Percentiles rank a stretch among this genome's conserved stretches.
Conservation (phyloP, 2,797 vertebrate species). For the Phaenicophaeus curvirostris region DNA sequence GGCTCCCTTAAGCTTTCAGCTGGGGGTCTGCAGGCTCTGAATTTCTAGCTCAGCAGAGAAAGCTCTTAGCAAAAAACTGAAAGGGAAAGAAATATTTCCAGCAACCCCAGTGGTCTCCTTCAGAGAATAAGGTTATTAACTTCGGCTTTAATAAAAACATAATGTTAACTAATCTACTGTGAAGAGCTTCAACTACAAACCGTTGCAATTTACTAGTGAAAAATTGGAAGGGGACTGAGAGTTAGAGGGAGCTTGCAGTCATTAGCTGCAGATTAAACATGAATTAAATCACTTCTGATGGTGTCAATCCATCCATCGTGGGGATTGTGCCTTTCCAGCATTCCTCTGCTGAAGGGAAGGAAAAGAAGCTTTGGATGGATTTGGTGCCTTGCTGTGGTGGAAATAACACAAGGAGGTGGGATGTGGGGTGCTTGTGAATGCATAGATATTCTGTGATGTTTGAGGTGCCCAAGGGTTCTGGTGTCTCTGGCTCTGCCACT, state of each 20-base stretch:
- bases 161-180: slow-evolving; percentile 72
- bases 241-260: slow-evolving; percentile 35
- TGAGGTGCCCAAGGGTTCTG: neutral
- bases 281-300: slow-evolving; percentile 67
- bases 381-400: neutral
- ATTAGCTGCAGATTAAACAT: slow-evolving; percentile 57
- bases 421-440: neutral
- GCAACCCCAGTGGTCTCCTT: slow-evolving; percentile 59
- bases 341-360: neutral
- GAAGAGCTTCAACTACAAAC: slow-evolving; percentile 56
- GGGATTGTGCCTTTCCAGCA: neutral
- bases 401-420: neutral
- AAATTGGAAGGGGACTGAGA: slow-evolving; percentile 41
- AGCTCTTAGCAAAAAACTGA: neutral
- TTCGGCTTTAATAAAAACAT: slow-evolving; percentile 67
- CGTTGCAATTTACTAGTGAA: slow-evolving; percentile 25
- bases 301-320: neutral
- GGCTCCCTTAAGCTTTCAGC: slow-evolving; percentile 60
- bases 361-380: neutral
- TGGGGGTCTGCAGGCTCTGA: slow-evolving; percentile 31
- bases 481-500: neutral
- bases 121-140: slow-evolving; percentile 67
- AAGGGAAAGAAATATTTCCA: slow-evolving; percentile 38
- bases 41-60: slow-evolving; percentile 25
- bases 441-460: rapidly evolving